phyloP scores from a whole-genome alignment of 2,113 vertebrate genomes.

The Gallinago undulata region DNA sequence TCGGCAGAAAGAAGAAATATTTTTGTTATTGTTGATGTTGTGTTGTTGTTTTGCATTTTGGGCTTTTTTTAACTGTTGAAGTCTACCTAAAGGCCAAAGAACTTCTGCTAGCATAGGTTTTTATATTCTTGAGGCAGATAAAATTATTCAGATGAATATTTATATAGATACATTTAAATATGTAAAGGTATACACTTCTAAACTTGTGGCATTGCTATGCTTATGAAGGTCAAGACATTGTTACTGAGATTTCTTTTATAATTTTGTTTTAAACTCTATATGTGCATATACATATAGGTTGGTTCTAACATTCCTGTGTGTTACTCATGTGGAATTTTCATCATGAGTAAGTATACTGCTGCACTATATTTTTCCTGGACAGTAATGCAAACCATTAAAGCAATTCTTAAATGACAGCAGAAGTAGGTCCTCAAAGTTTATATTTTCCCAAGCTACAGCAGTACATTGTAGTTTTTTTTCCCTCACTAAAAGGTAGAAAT shows the following conservation, averaged over 20 bases:
- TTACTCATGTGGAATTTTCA: constrained; percentile 8
- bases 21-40: background rate
- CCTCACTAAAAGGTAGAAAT: background rate
- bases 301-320: background rate
- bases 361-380: constrained; percentile 10
- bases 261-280: background rate
- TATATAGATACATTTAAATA: background rate
- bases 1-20: background rate
- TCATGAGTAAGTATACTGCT: background rate
- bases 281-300: background rate
- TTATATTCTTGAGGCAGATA: background rate
- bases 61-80: background rate
- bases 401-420: background rate
- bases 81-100: background rate
- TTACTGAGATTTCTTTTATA: background rate
- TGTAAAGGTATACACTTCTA: background rate
- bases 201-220: background rate
- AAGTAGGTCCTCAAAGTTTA: background rate
- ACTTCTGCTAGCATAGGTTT: background rate
- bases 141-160: background rate
- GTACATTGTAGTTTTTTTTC: background rate
- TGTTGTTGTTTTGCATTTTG: background rate
- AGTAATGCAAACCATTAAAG: background rate
- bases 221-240: background rate
- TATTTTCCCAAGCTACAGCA: background rate